Conservation (phyloP, 2,797 vertebrate genomes). For the Chiloscyllium punctatum region DNA sequence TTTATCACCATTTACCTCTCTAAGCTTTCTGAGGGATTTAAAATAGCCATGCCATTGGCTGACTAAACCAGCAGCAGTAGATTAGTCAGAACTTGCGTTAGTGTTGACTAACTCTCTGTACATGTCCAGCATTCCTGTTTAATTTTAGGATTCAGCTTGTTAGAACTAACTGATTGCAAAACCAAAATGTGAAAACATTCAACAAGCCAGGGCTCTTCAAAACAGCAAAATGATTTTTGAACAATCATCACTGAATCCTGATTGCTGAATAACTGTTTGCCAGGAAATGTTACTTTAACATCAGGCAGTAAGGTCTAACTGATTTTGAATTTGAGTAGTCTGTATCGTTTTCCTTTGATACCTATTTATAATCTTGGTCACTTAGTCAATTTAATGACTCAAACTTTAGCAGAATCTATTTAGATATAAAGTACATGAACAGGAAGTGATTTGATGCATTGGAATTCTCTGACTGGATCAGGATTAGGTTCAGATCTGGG, state of each 20-base stretch:
- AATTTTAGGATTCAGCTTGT: not conserved
- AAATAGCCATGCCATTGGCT: not conserved
- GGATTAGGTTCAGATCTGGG: not conserved
- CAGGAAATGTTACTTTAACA: not conserved
- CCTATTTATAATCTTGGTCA: not conserved
- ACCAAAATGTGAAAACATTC: not conserved
- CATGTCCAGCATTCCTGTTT: not conserved
- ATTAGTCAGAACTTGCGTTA: not conserved
- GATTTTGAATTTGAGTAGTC: not conserved
- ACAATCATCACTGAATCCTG: not conserved
- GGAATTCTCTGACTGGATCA: slow-evolving; percentile 3
- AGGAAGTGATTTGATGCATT: not conserved
- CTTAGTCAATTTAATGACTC: not conserved
- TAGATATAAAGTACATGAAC: not conserved
- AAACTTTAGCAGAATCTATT: not conserved
- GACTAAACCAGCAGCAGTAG: not conserved
- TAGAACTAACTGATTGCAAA: not conserved
- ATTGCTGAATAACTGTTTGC: not conserved
- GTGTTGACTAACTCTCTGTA: not conserved
- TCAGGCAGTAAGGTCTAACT: not conserved
- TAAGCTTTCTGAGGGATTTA: not conserved
- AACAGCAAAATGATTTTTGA: not conserved
- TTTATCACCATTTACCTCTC: slow-evolving; percentile 3
- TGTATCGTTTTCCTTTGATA: not conserved
- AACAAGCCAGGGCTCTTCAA: not conserved